Percentiles rank a stretch among this genome's conserved stretches.
phyloP scores from a whole-genome alignment of 2,113 vertebrate species.

The Halcyon senegalensis region DNA sequence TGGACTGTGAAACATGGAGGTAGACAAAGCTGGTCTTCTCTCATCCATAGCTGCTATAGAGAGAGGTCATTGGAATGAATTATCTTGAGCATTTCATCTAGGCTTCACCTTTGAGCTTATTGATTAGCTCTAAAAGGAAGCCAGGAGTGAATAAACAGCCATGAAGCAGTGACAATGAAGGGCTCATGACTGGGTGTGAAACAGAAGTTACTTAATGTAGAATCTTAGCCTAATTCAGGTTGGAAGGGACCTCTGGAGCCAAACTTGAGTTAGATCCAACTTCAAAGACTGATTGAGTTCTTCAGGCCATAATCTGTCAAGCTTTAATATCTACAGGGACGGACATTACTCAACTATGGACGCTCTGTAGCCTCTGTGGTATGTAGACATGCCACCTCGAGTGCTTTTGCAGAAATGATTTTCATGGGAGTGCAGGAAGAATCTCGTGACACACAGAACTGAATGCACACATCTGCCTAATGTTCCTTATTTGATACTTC shows the following conservation, averaged over 20 bases:
- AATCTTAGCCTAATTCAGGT: neutral
- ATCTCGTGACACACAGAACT: neutral
- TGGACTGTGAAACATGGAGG: neutral
- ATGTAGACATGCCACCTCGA: neutral
- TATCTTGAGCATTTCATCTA: neutral
- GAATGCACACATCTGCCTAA: neutral
- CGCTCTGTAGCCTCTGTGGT: neutral
- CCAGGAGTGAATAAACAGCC: fast-evolving
- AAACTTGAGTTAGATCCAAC: neutral
- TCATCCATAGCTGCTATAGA: neutral
- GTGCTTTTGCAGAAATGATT: neutral
- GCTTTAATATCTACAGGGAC: neutral
- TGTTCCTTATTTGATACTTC: neutral
- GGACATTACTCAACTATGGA: neutral
- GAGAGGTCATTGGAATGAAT: neutral
- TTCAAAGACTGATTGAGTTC: neutral
- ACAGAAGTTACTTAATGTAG: neutral
- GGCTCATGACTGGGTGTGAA: neutral
- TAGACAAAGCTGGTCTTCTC: neutral
- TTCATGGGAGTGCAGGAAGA: neutral
- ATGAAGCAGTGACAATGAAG: neutral
- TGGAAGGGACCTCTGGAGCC: neutral
- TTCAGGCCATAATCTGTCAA: neutral
- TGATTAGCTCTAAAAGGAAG: neutral
- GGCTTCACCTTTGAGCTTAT: neutral